These are phyloP conservation scores for Arrhopalites spinosus DNA, from an alignment of 2,888 invertebrate species.

Conservation along the genomic window DNA sequence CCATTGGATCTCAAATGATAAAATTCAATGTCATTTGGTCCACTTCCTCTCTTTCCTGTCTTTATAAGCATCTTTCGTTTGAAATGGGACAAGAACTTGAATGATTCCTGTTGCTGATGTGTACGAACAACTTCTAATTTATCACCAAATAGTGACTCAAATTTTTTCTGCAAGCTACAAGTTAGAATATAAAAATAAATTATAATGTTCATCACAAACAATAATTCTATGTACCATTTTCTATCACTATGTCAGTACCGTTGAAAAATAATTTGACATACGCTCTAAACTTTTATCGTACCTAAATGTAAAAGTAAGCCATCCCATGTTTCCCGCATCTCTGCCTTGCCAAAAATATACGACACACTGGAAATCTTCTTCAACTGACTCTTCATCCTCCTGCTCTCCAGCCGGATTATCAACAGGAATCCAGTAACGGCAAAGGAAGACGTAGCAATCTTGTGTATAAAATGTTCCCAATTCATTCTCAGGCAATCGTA, in stretches of 20 bases:
- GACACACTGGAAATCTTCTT: conserved; percentile 85
- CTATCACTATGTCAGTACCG: not conserved
- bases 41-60: conserved; percentile 73
- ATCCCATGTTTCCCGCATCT: conserved; percentile 98
- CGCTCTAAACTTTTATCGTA: conserved; percentile 55
- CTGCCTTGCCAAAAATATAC: conserved; percentile 99
- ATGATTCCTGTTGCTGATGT: conserved; percentile 97
- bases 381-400: conserved; percentile 64
- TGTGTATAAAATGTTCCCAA: conserved; percentile 85
- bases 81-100: conserved; percentile 98
- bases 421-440: conserved; percentile 86
- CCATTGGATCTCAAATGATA: conserved; percentile 96
- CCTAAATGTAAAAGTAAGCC: conserved; percentile 98
- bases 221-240: not conserved
- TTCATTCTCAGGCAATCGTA: conserved; percentile 93
- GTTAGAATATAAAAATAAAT: not conserved
- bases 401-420: conserved; percentile 61
- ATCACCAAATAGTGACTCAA: conserved; percentile 83
- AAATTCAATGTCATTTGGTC: conserved; percentile 71
- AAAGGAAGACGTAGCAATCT: conserved; percentile 98
- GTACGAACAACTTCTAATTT: conserved; percentile 93
- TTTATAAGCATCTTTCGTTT: conserved; percentile 91
- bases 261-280: not conserved
- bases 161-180: conserved; percentile 81
- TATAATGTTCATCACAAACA: no score